Conservation (phyloP, 2,888 invertebrate species). For the Spisula subtruncata region DNA sequence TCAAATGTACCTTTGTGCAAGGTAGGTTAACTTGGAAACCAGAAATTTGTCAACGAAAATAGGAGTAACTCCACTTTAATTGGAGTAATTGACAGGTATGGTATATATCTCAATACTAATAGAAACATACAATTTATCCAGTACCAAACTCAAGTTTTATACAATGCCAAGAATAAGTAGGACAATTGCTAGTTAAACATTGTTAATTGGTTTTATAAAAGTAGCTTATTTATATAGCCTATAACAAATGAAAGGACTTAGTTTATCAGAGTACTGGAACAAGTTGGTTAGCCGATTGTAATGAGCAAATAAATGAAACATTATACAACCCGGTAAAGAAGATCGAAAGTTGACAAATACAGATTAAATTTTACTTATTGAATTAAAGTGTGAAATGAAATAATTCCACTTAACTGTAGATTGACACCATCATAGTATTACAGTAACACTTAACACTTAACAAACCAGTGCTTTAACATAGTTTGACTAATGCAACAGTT, state of each 20-base stretch:
- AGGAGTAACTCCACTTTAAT: too few relatives aligned
- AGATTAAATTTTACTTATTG: constrained; percentile 8
- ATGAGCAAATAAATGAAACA: not conserved
- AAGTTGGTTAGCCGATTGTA: not conserved
- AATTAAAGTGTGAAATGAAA: not conserved
- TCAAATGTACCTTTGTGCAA: too few relatives aligned
- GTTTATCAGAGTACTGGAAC: not conserved
- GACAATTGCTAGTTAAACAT: constrained; percentile 14
- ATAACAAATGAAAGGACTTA: not conserved
- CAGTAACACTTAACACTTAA: too few relatives aligned
- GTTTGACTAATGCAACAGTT: too few relatives aligned
- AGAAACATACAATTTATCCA: too few relatives aligned
- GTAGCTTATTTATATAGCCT: not conserved
- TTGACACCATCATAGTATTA: too few relatives aligned
- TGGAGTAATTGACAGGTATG: too few relatives aligned
- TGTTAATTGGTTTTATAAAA: constrained; percentile 12
- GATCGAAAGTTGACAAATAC: not conserved
- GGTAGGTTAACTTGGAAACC: too few relatives aligned
- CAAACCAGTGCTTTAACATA: too few relatives aligned
- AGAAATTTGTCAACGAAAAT: too few relatives aligned
- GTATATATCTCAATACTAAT: not conserved
- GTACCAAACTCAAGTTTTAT: too few relatives aligned
- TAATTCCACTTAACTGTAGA: not conserved
- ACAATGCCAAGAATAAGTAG: not conserved
- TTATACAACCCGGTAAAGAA: not conserved